Base-by-base conservation (phyloP, 2,888 invertebrate species). In the Dryadula phaetusa region DNA sequence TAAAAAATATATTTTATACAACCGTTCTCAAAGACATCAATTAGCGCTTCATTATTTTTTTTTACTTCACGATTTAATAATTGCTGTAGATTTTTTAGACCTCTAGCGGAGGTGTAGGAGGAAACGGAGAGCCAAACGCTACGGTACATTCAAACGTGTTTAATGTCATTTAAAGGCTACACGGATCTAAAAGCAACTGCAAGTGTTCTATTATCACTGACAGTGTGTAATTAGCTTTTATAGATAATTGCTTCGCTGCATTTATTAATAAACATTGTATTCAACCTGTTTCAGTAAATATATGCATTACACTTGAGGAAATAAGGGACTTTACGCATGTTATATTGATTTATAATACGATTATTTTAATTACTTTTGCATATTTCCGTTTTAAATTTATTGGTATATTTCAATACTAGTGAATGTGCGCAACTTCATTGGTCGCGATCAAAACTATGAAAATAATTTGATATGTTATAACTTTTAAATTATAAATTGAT, bases 201-300 rank as follows among this genome's bases (percentile, higher is more conserved):
- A 16, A 16, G 10, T 28, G 12, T 16, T 52, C n/a, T 22, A 60
- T 60, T 60, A 60, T 32, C 18, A 32, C 28, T 60, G 60, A 60
- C 16, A 16, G 14, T 52, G 16, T 16, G 25, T 32, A 18, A 60
- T 60, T 60, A 44, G 44, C 18, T 44, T 20, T 42, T 18, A 20
- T 60, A 28, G 46, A 46, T 60, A 60, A 60, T 60, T 46, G 60
- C 12, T 46, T 12, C 32, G 56, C 52, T 16, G 16, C 16, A 52
- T 52, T 52, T 52, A 28, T 10, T 16, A 52, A 28, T 28, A 32
- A 52, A 16, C 28, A 28, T 28, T 52, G 49, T 52, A 52, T 52
- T n/a, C 8, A 52, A 32, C 16, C 16, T 28, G 28, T 34, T 37
- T n/a, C n/a, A 40, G n/a, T 37, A 56, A 37, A 40, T 8, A 22